Evolutionary conservation across 2,113 vertebrate genomes (phyloP).

Genomic region (Choloepus hoffmanni): DNA sequence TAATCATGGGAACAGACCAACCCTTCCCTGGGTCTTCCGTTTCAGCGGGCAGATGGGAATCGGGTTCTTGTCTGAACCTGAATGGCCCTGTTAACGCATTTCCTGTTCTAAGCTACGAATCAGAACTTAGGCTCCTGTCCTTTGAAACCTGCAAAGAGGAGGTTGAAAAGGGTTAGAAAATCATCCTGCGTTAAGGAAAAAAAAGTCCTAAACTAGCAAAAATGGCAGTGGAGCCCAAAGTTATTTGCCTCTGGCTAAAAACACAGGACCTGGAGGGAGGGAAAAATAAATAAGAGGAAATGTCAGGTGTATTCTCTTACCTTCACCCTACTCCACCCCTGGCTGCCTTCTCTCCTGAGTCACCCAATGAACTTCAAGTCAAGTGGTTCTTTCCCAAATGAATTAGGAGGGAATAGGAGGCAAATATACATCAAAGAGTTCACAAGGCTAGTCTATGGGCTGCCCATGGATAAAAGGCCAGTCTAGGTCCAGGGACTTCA

Average conservation of each 20-base stretch:
- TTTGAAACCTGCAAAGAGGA: conserved; percentile 54
- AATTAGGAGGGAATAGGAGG: conserved; percentile 27
- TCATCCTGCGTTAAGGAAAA: conserved; percentile 1
- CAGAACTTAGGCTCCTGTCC: conserved; percentile 45
- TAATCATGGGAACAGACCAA: conserved; percentile 5
- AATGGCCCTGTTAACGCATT: conserved; percentile 45
- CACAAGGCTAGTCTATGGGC: not conserved
- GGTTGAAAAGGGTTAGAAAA: conserved; percentile 53
- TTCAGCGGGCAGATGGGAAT: conserved; percentile 56
- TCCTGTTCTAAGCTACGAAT: conserved; percentile 65
- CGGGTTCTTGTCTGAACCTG: conserved; percentile 22
- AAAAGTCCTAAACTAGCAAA: conserved; percentile 43
- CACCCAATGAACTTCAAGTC: conserved; percentile 33
- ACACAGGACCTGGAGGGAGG: not conserved
- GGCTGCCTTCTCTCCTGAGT: conserved; percentile 51
- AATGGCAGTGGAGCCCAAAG: conserved; percentile 52
- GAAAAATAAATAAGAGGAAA: conserved; percentile 57
- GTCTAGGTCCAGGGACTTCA: conserved; percentile 21
- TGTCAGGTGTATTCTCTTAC: conserved; percentile 52
- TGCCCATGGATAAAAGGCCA: not conserved
- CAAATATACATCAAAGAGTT: conserved; percentile 25
- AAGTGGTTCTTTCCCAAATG: conserved; percentile 49
- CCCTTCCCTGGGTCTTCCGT: conserved; percentile 26
- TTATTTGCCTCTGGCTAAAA: conserved; percentile 60
- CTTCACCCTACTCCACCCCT: conserved; percentile 42